A percentile compares a stretch with the other conserved stretches of the same genome.
phyloP scores from a whole-genome alignment of 2,113 vertebrate species.

The Triplophysa tibetana region DNA sequence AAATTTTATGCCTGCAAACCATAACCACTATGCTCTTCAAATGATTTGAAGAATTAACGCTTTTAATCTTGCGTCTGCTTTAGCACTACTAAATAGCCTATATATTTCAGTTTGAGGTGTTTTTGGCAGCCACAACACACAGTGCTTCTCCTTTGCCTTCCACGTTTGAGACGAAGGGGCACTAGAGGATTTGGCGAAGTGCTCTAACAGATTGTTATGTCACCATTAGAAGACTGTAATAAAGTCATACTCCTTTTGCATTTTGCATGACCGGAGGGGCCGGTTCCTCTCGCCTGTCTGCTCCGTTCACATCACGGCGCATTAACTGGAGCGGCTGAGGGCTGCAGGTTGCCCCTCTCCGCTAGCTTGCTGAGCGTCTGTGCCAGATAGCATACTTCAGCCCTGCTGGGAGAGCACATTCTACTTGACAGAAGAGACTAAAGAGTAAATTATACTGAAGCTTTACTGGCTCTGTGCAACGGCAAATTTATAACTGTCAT shows the following conservation, averaged over 20 bases:
- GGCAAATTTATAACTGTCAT: conserved; percentile 67
- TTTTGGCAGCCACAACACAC: background rate
- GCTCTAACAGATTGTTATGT: conserved; percentile 80
- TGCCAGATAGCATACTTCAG: conserved; percentile 66
- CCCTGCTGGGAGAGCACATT: conserved; percentile 63
- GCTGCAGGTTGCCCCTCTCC: conserved; percentile 80
- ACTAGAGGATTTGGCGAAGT: conserved; percentile 64
- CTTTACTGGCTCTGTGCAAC: conserved; percentile 68
- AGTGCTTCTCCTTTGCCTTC: background rate
- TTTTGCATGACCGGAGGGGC: conserved; percentile 89
- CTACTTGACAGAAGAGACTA: conserved; percentile 61
- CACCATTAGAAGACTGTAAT: conserved; percentile 74
- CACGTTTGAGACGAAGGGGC: conserved; percentile 9
- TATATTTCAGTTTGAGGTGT: background rate
- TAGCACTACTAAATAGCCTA: too few relatives aligned
- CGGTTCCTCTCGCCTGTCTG: conserved; percentile 90
- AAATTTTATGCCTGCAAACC: too few relatives aligned
- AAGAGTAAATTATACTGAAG: conserved; percentile 65
- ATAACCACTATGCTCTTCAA: background rate
- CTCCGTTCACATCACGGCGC: conserved; percentile 85
- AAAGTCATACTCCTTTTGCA: conserved; percentile 85
- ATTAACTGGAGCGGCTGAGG: conserved; percentile 85
- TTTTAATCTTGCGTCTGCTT: too few relatives aligned
- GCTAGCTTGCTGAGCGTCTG: conserved; percentile 68
- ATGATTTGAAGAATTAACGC: too few relatives aligned